Evolutionary conservation across 2,113 vertebrate genomes (phyloP), one percentile per base, ranked within the genome.

Genomic region (Anthoscopus minutus): DNA sequence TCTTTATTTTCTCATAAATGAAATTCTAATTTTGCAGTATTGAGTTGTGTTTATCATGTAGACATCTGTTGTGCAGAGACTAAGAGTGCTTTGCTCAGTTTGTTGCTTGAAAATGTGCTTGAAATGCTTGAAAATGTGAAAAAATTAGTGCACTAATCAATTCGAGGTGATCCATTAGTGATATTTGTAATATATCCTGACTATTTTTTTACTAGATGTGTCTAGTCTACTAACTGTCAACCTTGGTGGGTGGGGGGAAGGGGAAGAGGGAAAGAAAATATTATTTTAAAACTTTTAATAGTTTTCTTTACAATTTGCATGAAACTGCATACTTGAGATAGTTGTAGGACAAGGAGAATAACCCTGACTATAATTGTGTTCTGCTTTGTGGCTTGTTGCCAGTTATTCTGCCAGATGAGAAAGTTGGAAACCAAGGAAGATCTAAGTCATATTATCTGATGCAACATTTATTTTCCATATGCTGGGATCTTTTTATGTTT

Each of bases 401-500:
- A 28, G 45, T 74, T 80, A 81, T 80, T 50, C 38, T 92, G 40
- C 42, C 58, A 78, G 47, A 73, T 57, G 37, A 89, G 77, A 57
- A 65, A 57, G 28, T 50, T 33, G 88, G 37, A 80, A 79, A 93
- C 6, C 23, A 78, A 53, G 58, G 14, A 93, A 62, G 17, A 71
- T 54, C 30, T 61, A 50, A 76, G 28, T 93, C 42, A 42, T 85
- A 40, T 95, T 78, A 78, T 58, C 45, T 60, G 35, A 73, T 56
- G 57, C 22, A 84, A 64, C 21, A 53, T 94, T 77, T 85, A 13
- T 84, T 93, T 86, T 83, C 50, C 61, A 35, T 79, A 24, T 89
- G 23, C 44, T 81, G 15, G 2, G 5, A 19, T 72, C 9, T 86
- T 20, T 65, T 10, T 78, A 22, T 66, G 13, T 78, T 91, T 93